phyloP scores from a whole-genome alignment of 2,113 vertebrate species.

The Petroica traversi region DNA sequence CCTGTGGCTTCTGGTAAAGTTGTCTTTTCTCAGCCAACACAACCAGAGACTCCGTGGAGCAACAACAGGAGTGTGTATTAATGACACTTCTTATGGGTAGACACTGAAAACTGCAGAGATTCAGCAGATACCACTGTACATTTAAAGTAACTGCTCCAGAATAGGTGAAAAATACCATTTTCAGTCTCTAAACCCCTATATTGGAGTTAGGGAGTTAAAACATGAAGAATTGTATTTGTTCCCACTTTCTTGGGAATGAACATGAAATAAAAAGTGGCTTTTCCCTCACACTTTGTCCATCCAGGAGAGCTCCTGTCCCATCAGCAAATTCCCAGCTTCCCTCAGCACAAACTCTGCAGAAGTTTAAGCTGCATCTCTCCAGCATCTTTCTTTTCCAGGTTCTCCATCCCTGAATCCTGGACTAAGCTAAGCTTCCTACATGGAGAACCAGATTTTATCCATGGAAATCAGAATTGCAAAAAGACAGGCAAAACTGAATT shows the following conservation, averaged over 20 bases:
- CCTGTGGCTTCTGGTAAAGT: neutral
- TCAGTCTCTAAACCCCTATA: neutral
- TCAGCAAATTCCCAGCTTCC: neutral
- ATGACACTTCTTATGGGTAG: neutral
- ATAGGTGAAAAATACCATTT: neutral
- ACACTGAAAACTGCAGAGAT: neutral
- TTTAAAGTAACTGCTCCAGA: neutral
- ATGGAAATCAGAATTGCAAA: neutral
- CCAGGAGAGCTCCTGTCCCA: neutral
- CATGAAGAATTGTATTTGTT: neutral
- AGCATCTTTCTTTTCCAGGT: neutral
- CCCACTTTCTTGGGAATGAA: neutral
- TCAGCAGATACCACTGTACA: neutral
- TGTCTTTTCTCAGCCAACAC: neutral
- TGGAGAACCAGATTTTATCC: neutral
- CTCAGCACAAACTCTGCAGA: neutral
- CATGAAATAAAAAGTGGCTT: neutral
- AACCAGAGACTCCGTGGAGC: neutral
- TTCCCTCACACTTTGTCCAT: rapidly evolving
- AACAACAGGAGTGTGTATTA: rapidly evolving
- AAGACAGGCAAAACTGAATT: neutral
- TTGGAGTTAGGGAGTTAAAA: too few species aligned
- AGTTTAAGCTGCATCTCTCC: neutral
- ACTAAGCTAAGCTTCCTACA: neutral
- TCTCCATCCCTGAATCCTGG: neutral